Conservation (phyloP, 2,888 invertebrate genomes). For the Nebria salina region DNA sequence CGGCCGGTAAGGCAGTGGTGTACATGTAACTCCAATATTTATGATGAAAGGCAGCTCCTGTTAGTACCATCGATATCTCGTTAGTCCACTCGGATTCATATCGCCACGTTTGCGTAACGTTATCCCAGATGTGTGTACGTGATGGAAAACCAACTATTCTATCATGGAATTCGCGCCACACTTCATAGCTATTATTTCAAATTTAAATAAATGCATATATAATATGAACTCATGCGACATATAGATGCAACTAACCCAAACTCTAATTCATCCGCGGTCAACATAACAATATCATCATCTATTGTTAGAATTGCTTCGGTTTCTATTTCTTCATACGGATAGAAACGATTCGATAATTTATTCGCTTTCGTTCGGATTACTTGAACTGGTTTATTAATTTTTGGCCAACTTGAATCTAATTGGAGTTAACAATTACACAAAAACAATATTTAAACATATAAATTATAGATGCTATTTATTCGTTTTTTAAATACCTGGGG, state of each 20-base stretch:
- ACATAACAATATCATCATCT: constrained; percentile 96
- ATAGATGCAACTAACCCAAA: constrained; percentile 73
- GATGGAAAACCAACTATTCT: constrained; percentile 96
- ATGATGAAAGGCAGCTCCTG: constrained; percentile 96
- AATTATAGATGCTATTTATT: neutral
- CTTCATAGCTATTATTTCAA: constrained; percentile 69
- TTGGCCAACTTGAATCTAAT: constrained; percentile 88
- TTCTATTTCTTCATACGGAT: constrained; percentile 95
- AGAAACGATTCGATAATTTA: constrained; percentile 94
- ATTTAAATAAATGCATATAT: constrained; percentile 20
- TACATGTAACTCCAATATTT: constrained; percentile 97
- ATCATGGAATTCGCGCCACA: constrained; percentile 97
- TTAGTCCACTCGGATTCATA: constrained; percentile 99
- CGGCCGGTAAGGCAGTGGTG: constrained; percentile 85
- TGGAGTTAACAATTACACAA: constrained; percentile 48
- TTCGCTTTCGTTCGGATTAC: constrained; percentile 91
- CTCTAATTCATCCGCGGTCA: constrained; percentile 94
- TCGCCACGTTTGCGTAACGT: constrained; percentile 83
- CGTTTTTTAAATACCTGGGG: constrained; percentile 73
- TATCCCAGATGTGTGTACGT: constrained; percentile 93
- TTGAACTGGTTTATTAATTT: constrained; percentile 87
- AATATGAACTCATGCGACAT: neutral
- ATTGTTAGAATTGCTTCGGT: constrained; percentile 95
- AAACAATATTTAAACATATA: no score
- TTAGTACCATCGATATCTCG: constrained; percentile 94